Conservation (phyloP, 1,140 invertebrate species). For the Calliphora vicina region DNA sequence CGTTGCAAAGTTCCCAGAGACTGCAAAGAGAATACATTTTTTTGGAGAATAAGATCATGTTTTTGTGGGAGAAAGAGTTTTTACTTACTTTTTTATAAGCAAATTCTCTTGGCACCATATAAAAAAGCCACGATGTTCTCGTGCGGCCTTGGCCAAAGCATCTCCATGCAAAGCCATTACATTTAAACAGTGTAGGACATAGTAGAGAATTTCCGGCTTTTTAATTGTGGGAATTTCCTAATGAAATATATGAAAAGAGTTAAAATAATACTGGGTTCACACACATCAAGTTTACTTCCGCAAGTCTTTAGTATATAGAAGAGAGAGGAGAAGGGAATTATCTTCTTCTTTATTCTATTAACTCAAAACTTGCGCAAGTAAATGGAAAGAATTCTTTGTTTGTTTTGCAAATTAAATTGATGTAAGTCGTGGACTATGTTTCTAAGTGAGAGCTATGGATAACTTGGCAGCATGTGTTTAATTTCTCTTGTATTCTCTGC, state of each 20-base stretch:
- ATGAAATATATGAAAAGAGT: conserved; percentile 41
- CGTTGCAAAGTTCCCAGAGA: conserved; percentile 92
- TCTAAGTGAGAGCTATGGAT: too few species aligned
- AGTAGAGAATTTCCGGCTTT: conserved; percentile 94
- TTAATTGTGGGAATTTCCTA: conserved; percentile 79
- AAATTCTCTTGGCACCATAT: conserved; percentile 98
- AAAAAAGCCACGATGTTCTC: conserved; percentile 93
- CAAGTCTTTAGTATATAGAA: too few species aligned
- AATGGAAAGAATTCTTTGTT: too few species aligned
- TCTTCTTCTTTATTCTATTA: too few species aligned
- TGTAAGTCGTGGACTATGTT: too few species aligned
- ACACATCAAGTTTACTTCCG: too few species aligned
- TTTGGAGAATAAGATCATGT: background rate
- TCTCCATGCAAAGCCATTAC: conserved; percentile 93
- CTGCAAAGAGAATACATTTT: conserved; percentile 66
- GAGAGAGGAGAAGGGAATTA: too few species aligned
- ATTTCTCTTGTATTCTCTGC: too few species aligned
- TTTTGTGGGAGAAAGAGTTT: background rate
- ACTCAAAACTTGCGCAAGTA: too few species aligned
- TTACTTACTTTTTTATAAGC: conserved; percentile 89
- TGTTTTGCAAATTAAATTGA: too few species aligned
- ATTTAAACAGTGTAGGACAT: conserved; percentile 91
- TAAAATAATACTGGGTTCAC: too few species aligned
- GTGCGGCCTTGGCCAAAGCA: conserved; percentile 84
- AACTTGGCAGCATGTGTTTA: too few species aligned